Conservation (phyloP, 2,113 vertebrate species). For the Bambusicola thoracicus region DNA sequence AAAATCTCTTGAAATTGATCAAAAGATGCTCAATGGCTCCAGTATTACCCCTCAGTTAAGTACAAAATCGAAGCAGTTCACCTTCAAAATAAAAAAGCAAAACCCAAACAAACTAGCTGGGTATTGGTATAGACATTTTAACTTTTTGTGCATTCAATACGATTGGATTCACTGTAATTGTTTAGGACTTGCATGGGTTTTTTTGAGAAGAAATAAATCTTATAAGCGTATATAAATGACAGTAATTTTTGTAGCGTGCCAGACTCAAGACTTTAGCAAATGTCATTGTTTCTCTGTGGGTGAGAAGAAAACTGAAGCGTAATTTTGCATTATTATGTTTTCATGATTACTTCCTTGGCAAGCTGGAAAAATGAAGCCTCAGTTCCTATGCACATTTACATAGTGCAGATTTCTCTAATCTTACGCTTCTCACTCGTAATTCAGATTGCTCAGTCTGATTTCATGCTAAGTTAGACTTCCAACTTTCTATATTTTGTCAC, state of each 20-base stretch:
- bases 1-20: not conserved
- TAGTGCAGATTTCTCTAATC: not conserved
- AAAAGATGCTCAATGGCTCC: not conserved
- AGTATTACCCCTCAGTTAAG: not conserved
- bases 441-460: not conserved
- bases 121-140: not conserved
- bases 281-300: not conserved
- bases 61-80: not conserved
- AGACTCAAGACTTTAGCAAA: not conserved
- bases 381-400: not conserved
- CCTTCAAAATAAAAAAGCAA: not conserved
- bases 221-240: not conserved
- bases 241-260: not conserved
- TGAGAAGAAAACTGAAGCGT: not conserved
- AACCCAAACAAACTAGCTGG: not conserved
- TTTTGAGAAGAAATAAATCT: not conserved
- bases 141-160: not conserved
- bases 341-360: not conserved
- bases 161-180: not conserved
- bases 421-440: not conserved
- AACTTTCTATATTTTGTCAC: slow-evolving; percentile 4
- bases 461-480: not conserved
- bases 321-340: not conserved
- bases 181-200: not conserved
- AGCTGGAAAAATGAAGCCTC: not conserved